phyloP scores from a whole-genome alignment of 1,140 invertebrate genomes.

The Ooceraea biroi region DNA sequence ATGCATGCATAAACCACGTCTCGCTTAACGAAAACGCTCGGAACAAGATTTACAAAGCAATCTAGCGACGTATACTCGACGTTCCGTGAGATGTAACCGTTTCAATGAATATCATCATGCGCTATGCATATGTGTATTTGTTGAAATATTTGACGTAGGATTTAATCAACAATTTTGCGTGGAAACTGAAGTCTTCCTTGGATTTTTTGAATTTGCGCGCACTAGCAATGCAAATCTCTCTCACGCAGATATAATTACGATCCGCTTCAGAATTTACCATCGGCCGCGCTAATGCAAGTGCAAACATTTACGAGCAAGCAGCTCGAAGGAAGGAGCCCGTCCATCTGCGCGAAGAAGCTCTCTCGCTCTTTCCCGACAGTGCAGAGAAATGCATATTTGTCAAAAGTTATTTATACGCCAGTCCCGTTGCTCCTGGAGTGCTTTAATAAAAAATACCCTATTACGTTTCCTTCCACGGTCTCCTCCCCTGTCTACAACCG shows the following conservation, averaged over 20 bases:
- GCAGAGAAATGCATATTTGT: constrained; percentile 48
- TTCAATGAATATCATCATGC: neutral
- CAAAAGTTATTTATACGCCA: constrained; percentile 54
- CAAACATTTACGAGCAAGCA: constrained; percentile 72
- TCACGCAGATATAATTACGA: constrained; percentile 69
- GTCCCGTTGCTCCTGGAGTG: constrained; percentile 29
- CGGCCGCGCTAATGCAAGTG: constrained; percentile 66
- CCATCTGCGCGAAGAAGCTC: constrained; percentile 10
- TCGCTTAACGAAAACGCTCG: neutral
- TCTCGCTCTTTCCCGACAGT: constrained; percentile 18
- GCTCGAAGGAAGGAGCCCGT: constrained; percentile 44
- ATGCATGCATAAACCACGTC: neutral
- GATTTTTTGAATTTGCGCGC: constrained; percentile 52
- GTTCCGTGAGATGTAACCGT: neutral
- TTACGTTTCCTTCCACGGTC: neutral
- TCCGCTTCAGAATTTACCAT: constrained; percentile 63
- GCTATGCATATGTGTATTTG: neutral
- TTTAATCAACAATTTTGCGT: constrained; percentile 9
- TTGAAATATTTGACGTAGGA: neutral
- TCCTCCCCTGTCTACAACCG: neutral
- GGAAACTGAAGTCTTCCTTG: constrained; percentile 10
- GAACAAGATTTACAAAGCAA: neutral
- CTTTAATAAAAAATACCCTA: constrained; percentile 66
- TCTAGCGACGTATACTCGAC: neutral
- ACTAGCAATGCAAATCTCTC: constrained; percentile 35